Evolutionary conservation across 64 coral and sea anemone species (phyloP).

Genomic region (Porites australiensis): DNA sequence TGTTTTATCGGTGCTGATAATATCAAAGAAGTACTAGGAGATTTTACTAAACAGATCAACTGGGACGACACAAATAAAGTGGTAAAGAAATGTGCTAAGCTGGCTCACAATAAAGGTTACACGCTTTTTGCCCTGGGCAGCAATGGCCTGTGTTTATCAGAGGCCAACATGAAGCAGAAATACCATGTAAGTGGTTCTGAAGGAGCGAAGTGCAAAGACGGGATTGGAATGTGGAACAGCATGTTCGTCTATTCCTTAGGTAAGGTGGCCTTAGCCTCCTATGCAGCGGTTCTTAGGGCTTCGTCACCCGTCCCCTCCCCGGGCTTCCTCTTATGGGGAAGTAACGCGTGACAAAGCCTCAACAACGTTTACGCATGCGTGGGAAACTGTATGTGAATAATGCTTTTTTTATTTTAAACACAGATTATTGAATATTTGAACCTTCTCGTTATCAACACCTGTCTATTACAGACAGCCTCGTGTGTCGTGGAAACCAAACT

Average conservation of each 20-base stretch:
- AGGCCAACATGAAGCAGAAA: background rate
- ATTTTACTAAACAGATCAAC: slow-evolving; percentile 21
- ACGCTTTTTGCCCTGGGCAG: slow-evolving; percentile 55
- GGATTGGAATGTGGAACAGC: slow-evolving; percentile 29
- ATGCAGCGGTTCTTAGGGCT: no score
- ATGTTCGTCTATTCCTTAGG: slow-evolving; percentile 47
- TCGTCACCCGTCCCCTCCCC: no score
- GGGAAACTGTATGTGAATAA: no score
- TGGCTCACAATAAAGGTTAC: slow-evolving; percentile 18
- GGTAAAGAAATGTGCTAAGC: slow-evolving; percentile 33
- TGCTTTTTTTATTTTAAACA: no score
- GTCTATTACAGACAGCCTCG: no score
- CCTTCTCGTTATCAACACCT: no score
- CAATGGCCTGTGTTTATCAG: slow-evolving; percentile 54
- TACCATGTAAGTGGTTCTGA: background rate
- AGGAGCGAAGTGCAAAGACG: background rate
- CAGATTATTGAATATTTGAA: no score
- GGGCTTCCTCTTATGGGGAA: background rate
- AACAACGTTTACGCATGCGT: no score
- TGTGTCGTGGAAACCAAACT: no score
- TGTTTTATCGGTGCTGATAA: slow-evolving; percentile 46
- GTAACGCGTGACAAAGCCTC: no score
- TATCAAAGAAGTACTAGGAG: slow-evolving; percentile 23
- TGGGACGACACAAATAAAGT: slow-evolving; percentile 32
- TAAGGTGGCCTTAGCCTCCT: background rate